Conservation (phyloP, 37 sponge, comb jelly and placozoan species). For the Geodia barretti region DNA sequence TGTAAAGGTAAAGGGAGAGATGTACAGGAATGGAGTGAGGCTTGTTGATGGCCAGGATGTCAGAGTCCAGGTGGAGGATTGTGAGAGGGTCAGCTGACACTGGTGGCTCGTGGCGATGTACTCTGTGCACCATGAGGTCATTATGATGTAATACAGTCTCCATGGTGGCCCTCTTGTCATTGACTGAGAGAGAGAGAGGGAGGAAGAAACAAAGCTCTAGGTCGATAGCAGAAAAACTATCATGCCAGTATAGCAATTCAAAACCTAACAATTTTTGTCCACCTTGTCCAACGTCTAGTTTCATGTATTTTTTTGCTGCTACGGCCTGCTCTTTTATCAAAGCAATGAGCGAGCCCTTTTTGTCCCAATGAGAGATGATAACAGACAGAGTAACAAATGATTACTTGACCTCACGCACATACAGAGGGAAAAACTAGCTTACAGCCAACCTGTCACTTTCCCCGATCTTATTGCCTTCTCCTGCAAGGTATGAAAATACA, state of each 20-base stretch:
- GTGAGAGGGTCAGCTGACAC: constrained; percentile 67
- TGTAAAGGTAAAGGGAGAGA: not conserved
- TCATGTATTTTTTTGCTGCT: no score
- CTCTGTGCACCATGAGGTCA: constrained; percentile 73
- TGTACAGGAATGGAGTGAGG: constrained; percentile 91
- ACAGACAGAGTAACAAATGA: no score
- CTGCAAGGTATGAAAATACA: constrained; percentile 33
- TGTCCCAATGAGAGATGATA: no score
- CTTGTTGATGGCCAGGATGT: constrained; percentile 87
- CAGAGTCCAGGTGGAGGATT: constrained; percentile 57
- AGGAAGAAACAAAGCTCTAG: no score
- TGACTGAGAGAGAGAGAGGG: constrained; percentile 35
- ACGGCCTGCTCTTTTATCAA: no score
- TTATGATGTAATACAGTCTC: constrained; percentile 70
- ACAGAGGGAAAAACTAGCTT: no score
- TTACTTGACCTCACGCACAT: no score
- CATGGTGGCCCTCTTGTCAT: constrained; percentile 52
- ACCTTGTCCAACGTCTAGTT: no score
- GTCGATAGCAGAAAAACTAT: not conserved
- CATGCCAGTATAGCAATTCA: not conserved
- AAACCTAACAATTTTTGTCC: no score
- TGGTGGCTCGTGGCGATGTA: constrained; percentile 96
- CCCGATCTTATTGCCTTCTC: constrained; percentile 74
- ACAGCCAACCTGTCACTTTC: constrained; percentile 63
- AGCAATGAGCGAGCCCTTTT: not conserved